Conservation (phyloP, 2,888 invertebrate genomes). For the Trissonchulus sp. region DNA sequence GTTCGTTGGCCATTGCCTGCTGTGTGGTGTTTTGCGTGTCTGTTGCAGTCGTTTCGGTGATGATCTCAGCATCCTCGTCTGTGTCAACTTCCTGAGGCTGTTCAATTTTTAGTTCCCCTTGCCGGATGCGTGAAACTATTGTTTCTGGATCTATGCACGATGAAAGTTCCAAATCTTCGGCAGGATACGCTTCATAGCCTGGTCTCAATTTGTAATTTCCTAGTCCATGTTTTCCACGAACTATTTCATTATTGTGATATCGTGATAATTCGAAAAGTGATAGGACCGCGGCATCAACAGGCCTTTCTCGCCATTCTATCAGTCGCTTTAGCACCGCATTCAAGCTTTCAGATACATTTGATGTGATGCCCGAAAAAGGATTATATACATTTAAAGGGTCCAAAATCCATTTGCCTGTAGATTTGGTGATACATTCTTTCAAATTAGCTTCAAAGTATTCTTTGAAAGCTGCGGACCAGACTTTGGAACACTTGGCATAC, state of each 20-base stretch:
- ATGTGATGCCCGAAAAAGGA: slow-evolving; percentile 4
- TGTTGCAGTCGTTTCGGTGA: too few relatives aligned
- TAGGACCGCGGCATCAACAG: background rate
- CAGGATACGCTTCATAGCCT: background rate
- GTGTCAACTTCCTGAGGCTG: too few relatives aligned
- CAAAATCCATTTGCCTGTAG: background rate
- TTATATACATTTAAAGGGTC: background rate
- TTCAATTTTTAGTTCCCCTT: too few relatives aligned
- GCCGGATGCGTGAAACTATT: too few relatives aligned
- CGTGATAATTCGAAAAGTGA: background rate
- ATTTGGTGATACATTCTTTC: background rate
- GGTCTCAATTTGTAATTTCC: background rate
- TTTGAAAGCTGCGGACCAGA: background rate
- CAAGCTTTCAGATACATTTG: slow-evolving; percentile 1
- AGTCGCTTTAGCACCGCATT: background rate
- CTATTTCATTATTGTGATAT: slow-evolving; percentile 2
- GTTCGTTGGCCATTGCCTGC: too few relatives aligned
- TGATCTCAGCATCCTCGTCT: too few relatives aligned
- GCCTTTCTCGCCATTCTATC: slow-evolving; percentile 14
- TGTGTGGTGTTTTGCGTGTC: too few relatives aligned
- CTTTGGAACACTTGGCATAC: background rate
- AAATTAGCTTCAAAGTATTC: background rate
- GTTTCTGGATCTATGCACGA: too few relatives aligned
- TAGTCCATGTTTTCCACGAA: slow-evolving; percentile 11
- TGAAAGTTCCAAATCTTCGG: background rate